These are phyloP conservation scores for Ochotona curzoniae DNA, from an alignment of 2,113 vertebrate species.

Conservation along the genomic window DNA sequence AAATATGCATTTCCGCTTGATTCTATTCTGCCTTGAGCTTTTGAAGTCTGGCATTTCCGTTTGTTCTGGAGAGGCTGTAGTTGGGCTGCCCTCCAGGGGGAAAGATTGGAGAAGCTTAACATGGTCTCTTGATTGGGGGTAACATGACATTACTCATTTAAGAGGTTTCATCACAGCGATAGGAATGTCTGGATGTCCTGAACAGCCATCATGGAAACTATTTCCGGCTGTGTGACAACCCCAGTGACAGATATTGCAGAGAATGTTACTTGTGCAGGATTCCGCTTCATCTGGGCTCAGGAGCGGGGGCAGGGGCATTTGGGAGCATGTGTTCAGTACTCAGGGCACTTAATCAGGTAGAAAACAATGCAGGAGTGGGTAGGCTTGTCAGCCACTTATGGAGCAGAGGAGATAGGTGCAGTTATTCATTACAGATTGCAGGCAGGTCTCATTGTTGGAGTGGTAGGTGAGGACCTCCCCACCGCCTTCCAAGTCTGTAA, in stretches of 20 bases:
- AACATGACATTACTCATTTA: neutral
- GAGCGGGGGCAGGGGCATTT: neutral
- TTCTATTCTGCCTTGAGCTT: too few species aligned
- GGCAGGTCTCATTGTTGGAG: neutral
- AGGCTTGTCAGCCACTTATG: neutral
- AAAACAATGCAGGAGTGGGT: neutral
- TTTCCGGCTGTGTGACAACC: slow-evolving; percentile 38
- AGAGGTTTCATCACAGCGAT: neutral
- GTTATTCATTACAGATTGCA: neutral
- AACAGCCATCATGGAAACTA: slow-evolving; percentile 42
- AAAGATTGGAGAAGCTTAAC: neutral
- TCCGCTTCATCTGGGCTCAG: neutral
- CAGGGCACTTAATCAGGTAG: slow-evolving; percentile 55
- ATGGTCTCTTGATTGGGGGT: fast-evolving
- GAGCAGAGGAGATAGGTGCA: neutral
- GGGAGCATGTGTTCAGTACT: neutral
- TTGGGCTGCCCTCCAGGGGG: neutral
- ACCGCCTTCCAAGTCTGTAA: neutral
- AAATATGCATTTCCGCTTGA: too few species aligned
- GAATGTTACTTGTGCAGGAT: slow-evolving; percentile 29
- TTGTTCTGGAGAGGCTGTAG: neutral
- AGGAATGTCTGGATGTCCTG: fast-evolving
- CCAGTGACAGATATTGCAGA: neutral
- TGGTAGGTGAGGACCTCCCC: neutral
- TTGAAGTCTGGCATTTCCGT: neutral